Conservation (phyloP, 2,888 invertebrate species). For the Ophion ventricosus region DNA sequence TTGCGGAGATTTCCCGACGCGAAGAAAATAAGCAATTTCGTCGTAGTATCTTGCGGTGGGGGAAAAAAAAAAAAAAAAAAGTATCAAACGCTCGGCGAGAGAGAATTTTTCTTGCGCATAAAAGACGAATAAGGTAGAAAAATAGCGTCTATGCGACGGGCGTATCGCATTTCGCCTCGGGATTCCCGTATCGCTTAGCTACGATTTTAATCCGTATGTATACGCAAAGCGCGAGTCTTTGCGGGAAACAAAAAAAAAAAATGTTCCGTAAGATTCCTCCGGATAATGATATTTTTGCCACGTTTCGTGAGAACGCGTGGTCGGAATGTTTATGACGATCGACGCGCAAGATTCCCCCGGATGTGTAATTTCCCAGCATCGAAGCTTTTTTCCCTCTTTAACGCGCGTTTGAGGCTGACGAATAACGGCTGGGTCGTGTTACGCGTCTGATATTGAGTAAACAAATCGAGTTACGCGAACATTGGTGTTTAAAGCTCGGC, state of each 20-base stretch:
- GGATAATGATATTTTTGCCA: background rate
- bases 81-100: too few species aligned
- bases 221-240: background rate
- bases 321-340: conserved; percentile 10
- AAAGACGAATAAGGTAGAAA: too few species aligned
- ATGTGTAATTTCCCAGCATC: conserved; percentile 3
- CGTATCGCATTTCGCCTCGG: background rate
- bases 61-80: too few species aligned
- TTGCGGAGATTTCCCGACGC: background rate
- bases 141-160: background rate
- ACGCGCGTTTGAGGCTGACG: background rate
- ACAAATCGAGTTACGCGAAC: conserved; percentile 15
- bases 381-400: background rate
- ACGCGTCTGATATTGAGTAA: background rate
- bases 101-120: too few species aligned
- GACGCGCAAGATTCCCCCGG: background rate
- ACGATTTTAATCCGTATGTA: background rate
- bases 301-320: background rate
- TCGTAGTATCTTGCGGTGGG: background rate
- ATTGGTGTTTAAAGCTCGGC: background rate
- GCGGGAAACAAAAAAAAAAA: background rate
- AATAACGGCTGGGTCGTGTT: background rate
- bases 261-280: background rate
- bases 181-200: background rate
- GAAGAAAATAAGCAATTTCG: background rate